Conservation (phyloP, 2,888 invertebrate genomes). For the Hololepta plana region DNA sequence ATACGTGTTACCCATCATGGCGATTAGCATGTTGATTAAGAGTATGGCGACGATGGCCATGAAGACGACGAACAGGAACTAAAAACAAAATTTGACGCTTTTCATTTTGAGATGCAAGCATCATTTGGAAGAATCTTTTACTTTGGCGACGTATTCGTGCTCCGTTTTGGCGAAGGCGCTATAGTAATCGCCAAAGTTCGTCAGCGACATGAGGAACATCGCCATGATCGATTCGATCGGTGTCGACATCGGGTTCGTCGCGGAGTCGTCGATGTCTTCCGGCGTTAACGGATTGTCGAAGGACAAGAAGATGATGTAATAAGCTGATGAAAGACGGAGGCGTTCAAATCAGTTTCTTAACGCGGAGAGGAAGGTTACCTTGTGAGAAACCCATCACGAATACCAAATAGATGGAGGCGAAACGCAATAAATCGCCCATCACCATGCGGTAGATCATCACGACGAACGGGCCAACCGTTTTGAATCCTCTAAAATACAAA, state of each 20-base stretch:
- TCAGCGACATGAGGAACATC: slow-evolving; percentile 96
- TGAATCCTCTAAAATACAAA: slow-evolving; percentile 83
- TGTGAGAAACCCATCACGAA: slow-evolving; percentile 97
- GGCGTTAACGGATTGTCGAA: slow-evolving; percentile 72
- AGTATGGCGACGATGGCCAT: slow-evolving; percentile 94
- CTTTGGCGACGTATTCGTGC: slow-evolving; percentile 79
- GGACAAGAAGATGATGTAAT: slow-evolving; percentile 78
- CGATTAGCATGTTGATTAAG: slow-evolving; percentile 94
- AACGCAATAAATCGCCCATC: slow-evolving; percentile 85
- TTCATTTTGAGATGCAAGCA: slow-evolving; percentile 3
- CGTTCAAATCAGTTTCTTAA: slow-evolving; percentile 1
- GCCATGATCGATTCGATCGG: slow-evolving; percentile 92
- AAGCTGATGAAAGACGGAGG: slow-evolving; percentile 35
- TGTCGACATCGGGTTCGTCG: slow-evolving; percentile 74
- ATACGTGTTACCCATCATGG: slow-evolving; percentile 99
- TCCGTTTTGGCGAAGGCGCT: slow-evolving; percentile 76
- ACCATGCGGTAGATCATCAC: slow-evolving; percentile 99
- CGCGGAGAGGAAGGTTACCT: slow-evolving; percentile 34
- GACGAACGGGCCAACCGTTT: slow-evolving; percentile 98
- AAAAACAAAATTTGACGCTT: too few species aligned
- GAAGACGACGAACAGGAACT: slow-evolving; percentile 86
- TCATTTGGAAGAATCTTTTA: slow-evolving; percentile 22
- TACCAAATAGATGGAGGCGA: slow-evolving; percentile 90
- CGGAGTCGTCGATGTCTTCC: slow-evolving; percentile 64
- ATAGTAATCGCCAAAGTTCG: slow-evolving; percentile 91